phyloP scores from a whole-genome alignment of 2,113 vertebrate genomes.

The Dasyurus viverrinus region DNA sequence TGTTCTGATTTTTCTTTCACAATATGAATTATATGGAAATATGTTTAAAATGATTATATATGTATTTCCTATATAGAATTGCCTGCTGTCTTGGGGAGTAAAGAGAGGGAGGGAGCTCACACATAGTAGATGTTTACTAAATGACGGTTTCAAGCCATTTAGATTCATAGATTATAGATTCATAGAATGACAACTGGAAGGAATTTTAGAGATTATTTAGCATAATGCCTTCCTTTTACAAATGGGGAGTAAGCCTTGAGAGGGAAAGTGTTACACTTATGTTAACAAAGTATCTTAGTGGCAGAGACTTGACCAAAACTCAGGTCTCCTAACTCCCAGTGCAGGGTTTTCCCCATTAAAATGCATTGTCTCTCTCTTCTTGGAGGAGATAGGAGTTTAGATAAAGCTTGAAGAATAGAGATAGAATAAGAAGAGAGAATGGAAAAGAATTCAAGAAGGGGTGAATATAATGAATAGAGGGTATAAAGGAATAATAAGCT shows the following conservation, averaged over 20 bases:
- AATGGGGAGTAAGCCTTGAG: background rate
- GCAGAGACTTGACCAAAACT: background rate
- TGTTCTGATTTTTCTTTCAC: too few relatives aligned
- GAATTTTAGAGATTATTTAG: background rate
- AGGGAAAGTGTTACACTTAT: background rate
- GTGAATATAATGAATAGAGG: background rate
- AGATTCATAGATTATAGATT: too few relatives aligned
- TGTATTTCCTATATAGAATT: too few relatives aligned
- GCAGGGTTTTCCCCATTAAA: background rate
- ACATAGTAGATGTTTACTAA: background rate
- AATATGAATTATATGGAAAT: too few relatives aligned
- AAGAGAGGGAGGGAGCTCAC: background rate
- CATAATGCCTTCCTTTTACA: background rate
- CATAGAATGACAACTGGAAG: background rate
- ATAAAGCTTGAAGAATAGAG: background rate
- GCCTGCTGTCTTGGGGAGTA: too few relatives aligned
- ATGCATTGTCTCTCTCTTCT: background rate
- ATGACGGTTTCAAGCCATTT: background rate
- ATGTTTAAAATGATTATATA: too few relatives aligned
- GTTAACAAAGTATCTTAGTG: background rate
- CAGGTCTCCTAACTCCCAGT: background rate
- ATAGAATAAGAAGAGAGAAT: background rate
- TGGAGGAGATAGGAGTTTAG: background rate
- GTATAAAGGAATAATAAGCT: background rate
- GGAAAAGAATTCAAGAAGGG: background rate